A percentile compares a stretch with the other conserved stretches of the same genome.
Conservation (phyloP, 1,140 invertebrate genomes). For the Penaeus japonicus region DNA sequence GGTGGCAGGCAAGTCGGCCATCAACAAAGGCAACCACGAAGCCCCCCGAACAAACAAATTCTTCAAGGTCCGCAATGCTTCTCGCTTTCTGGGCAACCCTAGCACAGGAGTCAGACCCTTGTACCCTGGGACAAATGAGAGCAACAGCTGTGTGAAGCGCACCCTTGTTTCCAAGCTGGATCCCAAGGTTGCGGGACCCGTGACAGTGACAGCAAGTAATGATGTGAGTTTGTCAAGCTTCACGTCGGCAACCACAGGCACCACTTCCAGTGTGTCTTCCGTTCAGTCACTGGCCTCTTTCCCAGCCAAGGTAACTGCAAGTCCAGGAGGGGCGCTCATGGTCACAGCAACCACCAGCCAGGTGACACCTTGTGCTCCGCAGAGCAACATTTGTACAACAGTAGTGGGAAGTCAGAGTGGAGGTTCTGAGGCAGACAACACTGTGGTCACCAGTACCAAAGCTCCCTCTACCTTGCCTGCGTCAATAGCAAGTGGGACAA, state of each 20-base stretch:
- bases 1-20: constrained; percentile 33
- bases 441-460: constrained; percentile 18
- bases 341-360: not conserved
- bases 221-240: constrained; percentile 1
- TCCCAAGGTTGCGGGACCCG: constrained; percentile 22
- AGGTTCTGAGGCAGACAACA: not conserved
- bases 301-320: not conserved
- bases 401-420: not conserved
- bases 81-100: constrained; percentile 7
- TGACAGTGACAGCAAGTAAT: constrained; percentile 20
- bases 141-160: not conserved
- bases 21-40: constrained; percentile 30
- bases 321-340: not conserved
- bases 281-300: not conserved
- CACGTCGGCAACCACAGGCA: not conserved
- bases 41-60: constrained; percentile 54
- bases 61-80: constrained; percentile 56
- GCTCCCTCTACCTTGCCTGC: not conserved
- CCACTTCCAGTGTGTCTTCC: not conserved
- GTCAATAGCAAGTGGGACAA: constrained; percentile 16
- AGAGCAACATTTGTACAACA: not conserved
- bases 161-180: constrained; percentile 24
- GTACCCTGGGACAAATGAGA: not conserved
- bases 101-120: not conserved
- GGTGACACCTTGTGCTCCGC: too few relatives aligned